Conservation (phyloP, 2,797 vertebrate species). For the Sebastes oblongus region DNA sequence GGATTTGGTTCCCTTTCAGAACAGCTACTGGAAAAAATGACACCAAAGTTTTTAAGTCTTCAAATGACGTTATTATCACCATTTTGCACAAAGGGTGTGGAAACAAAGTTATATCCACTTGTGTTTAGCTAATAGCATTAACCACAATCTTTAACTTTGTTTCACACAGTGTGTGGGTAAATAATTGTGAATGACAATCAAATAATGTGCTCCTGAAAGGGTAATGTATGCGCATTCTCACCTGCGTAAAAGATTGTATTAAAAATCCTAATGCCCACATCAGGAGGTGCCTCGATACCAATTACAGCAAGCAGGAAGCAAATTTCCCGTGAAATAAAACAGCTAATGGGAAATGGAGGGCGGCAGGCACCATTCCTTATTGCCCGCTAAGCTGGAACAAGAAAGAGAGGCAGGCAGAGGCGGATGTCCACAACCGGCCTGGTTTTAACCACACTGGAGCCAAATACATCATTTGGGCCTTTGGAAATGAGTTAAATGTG, state of each 20-base stretch:
- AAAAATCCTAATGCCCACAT: conserved; percentile 82
- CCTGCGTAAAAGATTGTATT: conserved; percentile 80
- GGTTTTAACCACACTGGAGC: conserved; percentile 52
- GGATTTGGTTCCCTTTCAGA: conserved; percentile 42
- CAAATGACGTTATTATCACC: conserved; percentile 21
- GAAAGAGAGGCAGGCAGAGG: conserved; percentile 51
- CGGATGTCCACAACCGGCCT: conserved; percentile 63
- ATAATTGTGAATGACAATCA: conserved; percentile 80
- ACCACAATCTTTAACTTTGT: conserved; percentile 70
- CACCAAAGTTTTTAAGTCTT: conserved; percentile 34
- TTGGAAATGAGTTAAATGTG: conserved; percentile 33
- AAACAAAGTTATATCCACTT: conserved; percentile 35
- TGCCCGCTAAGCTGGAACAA: conserved; percentile 70
- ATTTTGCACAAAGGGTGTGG: conserved; percentile 14
- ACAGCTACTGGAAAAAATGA: conserved; percentile 3
- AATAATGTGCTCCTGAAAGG: conserved; percentile 79
- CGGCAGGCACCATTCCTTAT: conserved; percentile 70
- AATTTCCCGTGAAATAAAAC: conserved; percentile 87
- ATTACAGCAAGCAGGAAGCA: conserved; percentile 85
- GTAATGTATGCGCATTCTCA: conserved; percentile 83
- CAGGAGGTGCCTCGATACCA: conserved; percentile 82
- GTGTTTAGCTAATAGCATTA: conserved; percentile 68
- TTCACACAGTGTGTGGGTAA: conserved; percentile 69
- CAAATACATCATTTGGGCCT: conserved; percentile 40
- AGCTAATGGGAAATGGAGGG: conserved; percentile 83